phyloP scores from a whole-genome alignment of 2,888 invertebrate species.

The Drosophila pseudotalamancana region DNA sequence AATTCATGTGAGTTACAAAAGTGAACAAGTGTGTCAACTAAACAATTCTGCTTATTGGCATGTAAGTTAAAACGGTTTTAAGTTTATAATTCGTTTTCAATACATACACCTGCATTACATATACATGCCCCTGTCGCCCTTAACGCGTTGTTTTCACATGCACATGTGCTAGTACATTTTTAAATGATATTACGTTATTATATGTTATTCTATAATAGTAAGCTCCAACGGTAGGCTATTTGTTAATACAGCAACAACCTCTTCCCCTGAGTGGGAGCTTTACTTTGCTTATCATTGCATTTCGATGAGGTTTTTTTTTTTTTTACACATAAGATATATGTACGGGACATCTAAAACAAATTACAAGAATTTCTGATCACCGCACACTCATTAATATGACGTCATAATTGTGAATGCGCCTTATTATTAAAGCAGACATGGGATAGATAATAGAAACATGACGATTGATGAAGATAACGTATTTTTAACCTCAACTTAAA shows the following conservation, averaged over 20 bases:
- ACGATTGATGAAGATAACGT: constrained; percentile 22
- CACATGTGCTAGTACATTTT: constrained; percentile 13
- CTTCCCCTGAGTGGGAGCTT: background rate
- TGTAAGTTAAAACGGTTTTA: constrained; percentile 35
- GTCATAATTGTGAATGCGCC: constrained; percentile 30
- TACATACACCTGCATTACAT: constrained; percentile 5
- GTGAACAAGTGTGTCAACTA: background rate
- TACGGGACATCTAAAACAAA: background rate
- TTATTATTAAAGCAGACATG: constrained; percentile 32
- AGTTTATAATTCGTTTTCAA: constrained; percentile 29
- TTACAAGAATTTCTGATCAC: constrained; percentile 23
- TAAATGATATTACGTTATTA: too few species aligned
- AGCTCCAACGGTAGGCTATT: background rate
- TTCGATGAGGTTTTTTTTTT: constrained; percentile 19
- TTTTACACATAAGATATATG: constrained; percentile 1
- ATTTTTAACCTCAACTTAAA: background rate
- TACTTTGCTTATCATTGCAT: constrained; percentile 29
- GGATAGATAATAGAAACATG: constrained; percentile 41
- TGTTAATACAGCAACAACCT: constrained; percentile 12
- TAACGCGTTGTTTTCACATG: constrained; percentile 4
- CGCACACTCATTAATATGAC: constrained; percentile 42
- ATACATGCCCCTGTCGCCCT: constrained; percentile 11
- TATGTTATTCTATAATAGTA: constrained; percentile 13
- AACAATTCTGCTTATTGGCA: constrained; percentile 20
- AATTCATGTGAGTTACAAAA: background rate